These are phyloP conservation scores for Ceratosolen fusciceps DNA, from an alignment of 1,140 invertebrate species.

Conservation along the genomic window DNA sequence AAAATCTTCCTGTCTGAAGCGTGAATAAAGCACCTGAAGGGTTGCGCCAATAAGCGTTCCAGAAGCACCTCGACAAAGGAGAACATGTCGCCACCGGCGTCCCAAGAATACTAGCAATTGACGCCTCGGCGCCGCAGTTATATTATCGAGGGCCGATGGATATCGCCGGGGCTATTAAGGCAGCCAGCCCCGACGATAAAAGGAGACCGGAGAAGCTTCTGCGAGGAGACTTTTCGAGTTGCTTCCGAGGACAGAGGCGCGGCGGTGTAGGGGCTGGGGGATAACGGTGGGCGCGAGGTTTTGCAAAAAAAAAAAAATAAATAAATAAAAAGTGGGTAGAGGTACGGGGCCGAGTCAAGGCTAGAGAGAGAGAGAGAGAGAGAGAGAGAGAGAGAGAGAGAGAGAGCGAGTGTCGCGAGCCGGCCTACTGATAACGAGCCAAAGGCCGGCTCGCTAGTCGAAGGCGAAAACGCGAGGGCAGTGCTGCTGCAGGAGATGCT, in stretches of 20 bases:
- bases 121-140: not conserved
- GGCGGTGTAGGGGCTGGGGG: too few relatives aligned
- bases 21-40: not conserved
- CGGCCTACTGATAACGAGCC: not conserved
- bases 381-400: too few relatives aligned
- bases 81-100: not conserved
- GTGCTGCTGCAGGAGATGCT: not conserved
- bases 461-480: not conserved
- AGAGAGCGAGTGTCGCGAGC: conserved; percentile 40
- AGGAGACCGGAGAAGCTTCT: not conserved
- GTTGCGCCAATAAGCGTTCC: not conserved
- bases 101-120: not conserved
- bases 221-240: not conserved
- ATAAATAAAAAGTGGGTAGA: not conserved
- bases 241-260: not conserved
- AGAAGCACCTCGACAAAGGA: not conserved
- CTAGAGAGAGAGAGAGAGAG: too few relatives aligned
- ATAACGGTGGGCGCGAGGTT: too few relatives aligned
- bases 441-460: not conserved
- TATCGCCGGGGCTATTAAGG: conserved; percentile 15
- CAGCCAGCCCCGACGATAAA: not conserved
- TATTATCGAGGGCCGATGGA: not conserved
- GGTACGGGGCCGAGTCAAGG: conserved; percentile 64
- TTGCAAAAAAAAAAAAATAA: not conserved
- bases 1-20: not conserved